A percentile compares a stretch with the other conserved stretches of the same genome.
Evolutionary conservation across 1,140 invertebrate species (phyloP).

Genomic region (Drosophila oshimai): DNA sequence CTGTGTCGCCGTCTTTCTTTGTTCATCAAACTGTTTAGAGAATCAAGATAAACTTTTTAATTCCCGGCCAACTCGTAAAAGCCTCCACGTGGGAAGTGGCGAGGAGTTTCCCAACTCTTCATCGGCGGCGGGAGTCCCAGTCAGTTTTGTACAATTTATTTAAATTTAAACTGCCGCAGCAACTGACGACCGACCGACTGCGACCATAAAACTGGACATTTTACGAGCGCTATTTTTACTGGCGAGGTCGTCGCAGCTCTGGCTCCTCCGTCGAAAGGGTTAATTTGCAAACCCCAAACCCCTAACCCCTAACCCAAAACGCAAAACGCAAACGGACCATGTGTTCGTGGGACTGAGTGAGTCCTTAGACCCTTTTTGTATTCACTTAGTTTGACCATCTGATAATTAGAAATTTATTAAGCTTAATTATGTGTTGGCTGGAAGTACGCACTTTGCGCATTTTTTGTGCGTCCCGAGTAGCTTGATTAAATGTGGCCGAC

Average conservation of each 20-base stretch:
- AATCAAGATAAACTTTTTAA: slow-evolving; percentile 79
- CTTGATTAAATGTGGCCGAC: slow-evolving; percentile 47
- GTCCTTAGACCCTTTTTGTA: slow-evolving; percentile 68
- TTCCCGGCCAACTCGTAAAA: slow-evolving; percentile 65
- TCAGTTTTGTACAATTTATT: slow-evolving; percentile 78
- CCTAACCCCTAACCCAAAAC: no score
- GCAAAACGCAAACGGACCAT: slow-evolving; percentile 33
- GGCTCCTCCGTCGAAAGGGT: slow-evolving; percentile 51
- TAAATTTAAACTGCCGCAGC: slow-evolving; percentile 73
- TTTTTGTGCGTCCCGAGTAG: slow-evolving; percentile 34
- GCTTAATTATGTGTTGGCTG: slow-evolving; percentile 76
- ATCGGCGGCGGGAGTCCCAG: no score
- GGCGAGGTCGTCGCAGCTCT: slow-evolving; percentile 23
- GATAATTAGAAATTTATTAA: slow-evolving; percentile 82
- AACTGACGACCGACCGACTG: slow-evolving; percentile 33
- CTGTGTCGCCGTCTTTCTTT: slow-evolving; percentile 60
- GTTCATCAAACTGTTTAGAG: slow-evolving; percentile 76
- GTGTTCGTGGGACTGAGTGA: slow-evolving; percentile 35
- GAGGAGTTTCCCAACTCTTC: slow-evolving; percentile 4
- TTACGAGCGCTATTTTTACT: slow-evolving; percentile 68
- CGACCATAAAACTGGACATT: slow-evolving; percentile 63
- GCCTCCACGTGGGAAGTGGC: slow-evolving; percentile 65
- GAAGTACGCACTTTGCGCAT: slow-evolving; percentile 71
- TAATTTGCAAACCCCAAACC: slow-evolving; percentile 59
- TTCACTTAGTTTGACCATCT: slow-evolving; percentile 73